Base-by-base conservation (phyloP, 2,888 invertebrate genomes). In the Sthenelais limicola region DNA sequence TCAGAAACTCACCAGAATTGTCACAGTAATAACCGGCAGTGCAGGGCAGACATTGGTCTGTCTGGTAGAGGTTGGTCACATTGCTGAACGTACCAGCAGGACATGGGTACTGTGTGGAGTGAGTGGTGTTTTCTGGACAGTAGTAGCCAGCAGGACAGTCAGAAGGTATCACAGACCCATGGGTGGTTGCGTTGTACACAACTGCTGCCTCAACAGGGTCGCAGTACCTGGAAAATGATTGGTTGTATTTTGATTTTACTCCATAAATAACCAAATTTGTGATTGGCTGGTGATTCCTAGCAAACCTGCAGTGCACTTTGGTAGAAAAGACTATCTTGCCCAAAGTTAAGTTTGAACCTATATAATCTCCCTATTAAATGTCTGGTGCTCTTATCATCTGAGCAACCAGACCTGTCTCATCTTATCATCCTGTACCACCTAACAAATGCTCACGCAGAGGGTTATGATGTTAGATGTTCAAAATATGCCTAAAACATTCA, bases 21-120 rank as follows among this genome's bases (percentile, higher is more conserved):
- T 82, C 82, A 78, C 86, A 86, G 77, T 82, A 86, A 72, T 75
- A 80, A 4, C 85, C 86, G 5, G 78, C 78, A 28, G 81, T 75
- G 76, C 86, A 86, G 0, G 80, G 77, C 24, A 79, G 75, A 76
- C 86, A 86, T 33, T 84, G 80, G 3, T 54, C 72, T 32, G 72
- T 74, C 24, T 54, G 76, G 74, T 82, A 79, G 24, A 86, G 76
- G 47, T 71, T 71, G n/a, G 73, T 80, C 74, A 66, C 76, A 82
- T 84, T 83, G 74, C 82, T 80, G 71, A 80, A 86, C 4, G 84
- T 82, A 2, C 86, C 86, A 12, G 77, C 33, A 9, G 84, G 82
- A 74, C 86, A 86, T 0, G 83, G 84, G 12, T 74, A 75, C 52
- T 82, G 77, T 43, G 73, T 73, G 33, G 77, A 76, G 43, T 75